Conservation (phyloP, 2,113 vertebrate genomes). For the Petromus typicus region DNA sequence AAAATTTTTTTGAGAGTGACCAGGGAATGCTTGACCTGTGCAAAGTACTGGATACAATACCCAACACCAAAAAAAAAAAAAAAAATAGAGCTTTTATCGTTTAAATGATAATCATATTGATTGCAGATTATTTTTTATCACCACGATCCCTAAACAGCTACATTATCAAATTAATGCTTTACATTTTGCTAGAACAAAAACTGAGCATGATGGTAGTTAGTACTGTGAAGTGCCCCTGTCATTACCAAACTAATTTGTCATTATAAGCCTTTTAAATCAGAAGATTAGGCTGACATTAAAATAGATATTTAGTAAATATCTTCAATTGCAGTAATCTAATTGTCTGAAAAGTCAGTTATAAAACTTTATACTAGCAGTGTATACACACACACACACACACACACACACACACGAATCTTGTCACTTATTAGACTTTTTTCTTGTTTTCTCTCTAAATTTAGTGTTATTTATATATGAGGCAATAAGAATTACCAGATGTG, state of each 20-base stretch:
- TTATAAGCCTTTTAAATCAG: not conserved
- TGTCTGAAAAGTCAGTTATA: not conserved
- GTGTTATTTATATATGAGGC: not conserved
- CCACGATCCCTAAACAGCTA: not conserved
- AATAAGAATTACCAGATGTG: not conserved
- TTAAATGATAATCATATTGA: not conserved
- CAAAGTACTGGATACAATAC: rapidly evolving
- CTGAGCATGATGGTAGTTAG: not conserved
- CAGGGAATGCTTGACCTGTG: not conserved
- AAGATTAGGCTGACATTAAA: conserved; percentile 53
- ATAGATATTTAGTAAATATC: conserved; percentile 47
- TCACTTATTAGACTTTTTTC: not conserved
- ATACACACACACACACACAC: too few species aligned
- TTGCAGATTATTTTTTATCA: not conserved
- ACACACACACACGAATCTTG: not conserved
- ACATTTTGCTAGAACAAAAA: conserved; percentile 57
- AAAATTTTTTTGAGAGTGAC: not conserved
- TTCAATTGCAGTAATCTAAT: conserved; percentile 21
- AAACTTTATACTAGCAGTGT: not conserved
- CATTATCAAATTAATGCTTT: conserved; percentile 12
- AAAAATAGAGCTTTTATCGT: not conserved
- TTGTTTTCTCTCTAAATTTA: conserved; percentile 8
- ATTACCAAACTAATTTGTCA: conserved; percentile 42
- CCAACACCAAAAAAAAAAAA: not conserved
- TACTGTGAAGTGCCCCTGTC: not conserved